Base-by-base conservation (phyloP, 1,140 invertebrate species). In the Drosophila sp. region DNA sequence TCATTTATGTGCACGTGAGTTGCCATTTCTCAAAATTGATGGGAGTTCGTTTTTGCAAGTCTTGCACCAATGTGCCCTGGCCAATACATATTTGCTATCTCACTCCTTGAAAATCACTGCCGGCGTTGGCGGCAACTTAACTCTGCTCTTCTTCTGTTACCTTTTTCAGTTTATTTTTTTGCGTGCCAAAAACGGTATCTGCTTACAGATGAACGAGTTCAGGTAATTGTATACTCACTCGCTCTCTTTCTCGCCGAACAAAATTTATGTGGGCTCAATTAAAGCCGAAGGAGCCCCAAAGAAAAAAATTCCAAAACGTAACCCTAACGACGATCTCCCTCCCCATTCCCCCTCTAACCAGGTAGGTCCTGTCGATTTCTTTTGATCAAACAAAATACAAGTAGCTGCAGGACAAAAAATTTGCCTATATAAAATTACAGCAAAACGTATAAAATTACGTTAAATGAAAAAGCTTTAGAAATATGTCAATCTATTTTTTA, bases 341-440 rank as follows among this genome's bases (percentile, higher is more conserved):
- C 23, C 5, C n/a, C 44, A 7, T 17, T 17, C 5, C 17, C 1
- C 0, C 17, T 17, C 4, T 47, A 50, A 38, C 41, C 72, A 82
- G 82, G 83, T 82, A 87, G 77, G 85, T 89, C 84, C 69, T 60
- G 61, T 35, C 73, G 66, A 72, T 89, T 64, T 60, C 62, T 29
- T 66, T 66, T 74, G 62, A 62, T 74, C 35, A 54, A 70, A 66
- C 30, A 41, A 70, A 66, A 66, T 73, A 79, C 72, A 71, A 83
- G 84, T 89, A 79, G 76, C 65, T 68, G 47, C 64, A 66, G 61
- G 68, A 63, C 25, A 32, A 17, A 35, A 57, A 11, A 67, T 72
- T 77, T 66, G 60, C 70, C 71, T 17, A 87, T 87, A 75, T 87
- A 87, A 79, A 80, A 80, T 87, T 87, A 83, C 83, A 80, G 44